Base-by-base conservation (phyloP, 1,140 invertebrate species). In the Magallana ariakensis region DNA sequence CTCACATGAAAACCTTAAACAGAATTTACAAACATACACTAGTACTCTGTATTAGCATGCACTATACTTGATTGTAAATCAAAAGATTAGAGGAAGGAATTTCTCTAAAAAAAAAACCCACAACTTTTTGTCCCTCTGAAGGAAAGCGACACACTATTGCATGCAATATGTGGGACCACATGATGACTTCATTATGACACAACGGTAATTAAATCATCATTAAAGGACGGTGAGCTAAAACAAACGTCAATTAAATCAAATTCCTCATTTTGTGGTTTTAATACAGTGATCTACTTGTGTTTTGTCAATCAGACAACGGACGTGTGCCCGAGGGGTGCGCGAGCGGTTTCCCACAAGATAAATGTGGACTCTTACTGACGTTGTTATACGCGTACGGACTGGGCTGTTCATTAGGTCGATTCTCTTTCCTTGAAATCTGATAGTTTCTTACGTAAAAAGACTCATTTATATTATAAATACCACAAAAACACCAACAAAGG, bases 291-390 rank as follows among this genome's bases (percentile, higher is more conserved):
- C 66, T 22, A 26, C 19, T 75, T 75, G 10, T 66, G 19, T 66
- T 46, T 46, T 22, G n/a, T 62, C 58, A 8, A n/a, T 62, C 58
- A 62, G 58, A 19, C 19, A 62, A 62, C 33, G 33, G 33, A 46
- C 1, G 5, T 13, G 22, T 75, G 66, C 66, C 66, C 66, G 9
- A 22, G 10, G 22, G 66, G 22, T 10, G 66, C 19, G 66, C 66
- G 8, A 19, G 66, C 66, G 66, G 66, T 75, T 33, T 75, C 22
- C 9, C 66, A 2, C 22, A 26, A 22, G 66, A 75, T 75, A 75
- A 26, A 75, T 75, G 66, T 75, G 66, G 66, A 75, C 22, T 11
- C 66, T 19, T 19, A 75, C 33, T 75, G 66, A 75, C 66, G 66
- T 26, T 13, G 15, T 62, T 9, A 11, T 26, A 9, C n/a, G n/a